phyloP scores from a whole-genome alignment of 2,888 invertebrate species.

The Hemaris fuciformis region DNA sequence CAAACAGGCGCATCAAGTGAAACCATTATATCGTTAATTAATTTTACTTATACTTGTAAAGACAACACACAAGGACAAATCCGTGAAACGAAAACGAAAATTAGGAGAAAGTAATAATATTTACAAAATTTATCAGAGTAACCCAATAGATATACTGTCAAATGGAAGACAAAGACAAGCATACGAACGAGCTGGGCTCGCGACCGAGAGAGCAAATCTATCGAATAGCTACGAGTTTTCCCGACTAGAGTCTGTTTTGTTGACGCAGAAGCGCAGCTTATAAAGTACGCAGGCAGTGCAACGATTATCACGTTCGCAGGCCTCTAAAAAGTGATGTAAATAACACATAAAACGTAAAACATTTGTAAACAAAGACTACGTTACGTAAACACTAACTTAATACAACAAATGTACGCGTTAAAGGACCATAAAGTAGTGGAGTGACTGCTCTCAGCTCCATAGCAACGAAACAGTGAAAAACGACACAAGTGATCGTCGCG shows the following conservation, averaged over 20 bases:
- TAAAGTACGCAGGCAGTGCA: slow-evolving; percentile 78
- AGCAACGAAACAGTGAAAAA: slow-evolving; percentile 66
- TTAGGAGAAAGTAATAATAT: neutral
- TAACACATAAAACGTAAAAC: slow-evolving; percentile 59
- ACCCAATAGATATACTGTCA: slow-evolving; percentile 52
- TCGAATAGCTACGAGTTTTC: slow-evolving; percentile 40
- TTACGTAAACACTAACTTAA: slow-evolving; percentile 40
- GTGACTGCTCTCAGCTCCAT: slow-evolving; percentile 56
- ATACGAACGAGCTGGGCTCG: slow-evolving; percentile 37
- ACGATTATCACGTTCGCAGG: slow-evolving; percentile 75
- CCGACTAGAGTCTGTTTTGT: slow-evolving; percentile 59
- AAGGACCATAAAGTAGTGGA: slow-evolving; percentile 42
- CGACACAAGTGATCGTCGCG: slow-evolving; percentile 69
- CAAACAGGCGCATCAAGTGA: neutral
- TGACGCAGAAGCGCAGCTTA: slow-evolving; percentile 78
- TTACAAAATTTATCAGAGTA: slow-evolving; percentile 19
- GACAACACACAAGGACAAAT: too few species aligned
- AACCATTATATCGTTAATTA: too few species aligned
- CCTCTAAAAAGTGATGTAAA: slow-evolving; percentile 74
- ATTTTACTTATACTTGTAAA: too few species aligned
- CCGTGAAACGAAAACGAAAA: neutral
- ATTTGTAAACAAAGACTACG: slow-evolving; percentile 59
- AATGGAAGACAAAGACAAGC: slow-evolving; percentile 51
- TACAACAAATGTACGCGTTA: slow-evolving; percentile 13
- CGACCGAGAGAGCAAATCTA: slow-evolving; percentile 57